Conservation (phyloP, 2,888 invertebrate genomes). For the Ochropleura leucogaster region DNA sequence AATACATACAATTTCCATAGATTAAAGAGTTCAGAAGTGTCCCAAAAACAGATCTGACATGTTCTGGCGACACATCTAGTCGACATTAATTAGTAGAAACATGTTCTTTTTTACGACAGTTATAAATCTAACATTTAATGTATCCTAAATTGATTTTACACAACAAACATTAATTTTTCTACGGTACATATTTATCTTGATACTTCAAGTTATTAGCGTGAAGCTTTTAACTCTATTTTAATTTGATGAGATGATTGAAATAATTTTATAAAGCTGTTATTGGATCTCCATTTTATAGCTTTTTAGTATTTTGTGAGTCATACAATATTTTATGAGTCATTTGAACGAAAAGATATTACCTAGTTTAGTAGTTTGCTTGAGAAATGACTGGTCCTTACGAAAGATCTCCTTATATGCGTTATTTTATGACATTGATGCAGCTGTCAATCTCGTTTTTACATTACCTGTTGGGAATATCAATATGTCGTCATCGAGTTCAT, state of each 20-base stretch:
- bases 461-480: neutral
- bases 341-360: neutral
- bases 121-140: conserved; percentile 62
- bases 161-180: conserved; percentile 55
- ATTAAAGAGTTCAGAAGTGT: conserved; percentile 43
- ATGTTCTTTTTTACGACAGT: conserved; percentile 56
- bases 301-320: conserved; percentile 33
- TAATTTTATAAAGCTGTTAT: conserved; percentile 28
- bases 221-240: conserved; percentile 36
- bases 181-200: conserved; percentile 48
- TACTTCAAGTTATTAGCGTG: conserved; percentile 37
- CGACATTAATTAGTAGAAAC: conserved; percentile 60
- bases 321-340: conserved; percentile 6
- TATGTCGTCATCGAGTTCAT: neutral
- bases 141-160: conserved; percentile 65
- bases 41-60: conserved; percentile 34
- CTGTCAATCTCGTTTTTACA: conserved; percentile 6
- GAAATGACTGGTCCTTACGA: neutral
- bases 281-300: conserved; percentile 23
- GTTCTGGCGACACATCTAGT: conserved; percentile 42
- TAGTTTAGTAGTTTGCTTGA: neutral
- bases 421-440: conserved; percentile 7
- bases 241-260: conserved; percentile 42
- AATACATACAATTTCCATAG: conserved; percentile 54
- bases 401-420: conserved; percentile 4